Base-by-base conservation (phyloP, 1,140 invertebrate genomes). In the Heliconius hermathena region DNA sequence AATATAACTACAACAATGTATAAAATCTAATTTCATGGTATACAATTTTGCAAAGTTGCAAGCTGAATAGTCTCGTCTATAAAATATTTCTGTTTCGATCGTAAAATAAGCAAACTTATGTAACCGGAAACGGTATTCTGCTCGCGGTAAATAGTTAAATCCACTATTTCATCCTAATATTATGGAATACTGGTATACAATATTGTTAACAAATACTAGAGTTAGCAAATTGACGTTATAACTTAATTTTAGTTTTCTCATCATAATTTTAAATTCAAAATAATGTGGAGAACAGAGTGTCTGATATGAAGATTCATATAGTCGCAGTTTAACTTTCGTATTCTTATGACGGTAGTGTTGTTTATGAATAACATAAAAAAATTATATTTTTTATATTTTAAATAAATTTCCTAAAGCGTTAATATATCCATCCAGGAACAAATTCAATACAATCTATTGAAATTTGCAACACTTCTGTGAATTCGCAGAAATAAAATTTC, bases 71-170 rank as follows among this genome's bases (percentile, higher is more conserved):
- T 54, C 33, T 46, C 29, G 11, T 54, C 71, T 11, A 71, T n/a
- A 22, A 72, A 38, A 49, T 52, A 72, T 70, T 77, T 72, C 60
- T 70, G 29, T 77, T 77, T 71, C 9, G 36, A 72, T 70, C 76
- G 66, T 77, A 72, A 77, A 77, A 77, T 71, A 77, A 77, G 57
- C 71, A 70, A 36, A 77, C 66, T 77, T 77, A 77, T 46, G 54
- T 20, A 76, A 60, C 26, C 41, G 16, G 49, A 72, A 77, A 77
- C 66, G 71, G 36, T 77, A 77, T 72, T 77, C 71, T 72, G 71
- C 22, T 66, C 26, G 57, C 57, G 60, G 22, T 66, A 26, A 66
- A 66, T 66, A 22, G 26, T 66, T 22, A 29, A 66, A 66, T 66
- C 22, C 60, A 66, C 22, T 22, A 29, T 22, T 66, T 66, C 49